A percentile compares a stretch with the other conserved stretches of the same genome.
These are phyloP conservation scores for Agrochola lota DNA, from an alignment of 2,888 invertebrate genomes.

Conservation along the genomic window DNA sequence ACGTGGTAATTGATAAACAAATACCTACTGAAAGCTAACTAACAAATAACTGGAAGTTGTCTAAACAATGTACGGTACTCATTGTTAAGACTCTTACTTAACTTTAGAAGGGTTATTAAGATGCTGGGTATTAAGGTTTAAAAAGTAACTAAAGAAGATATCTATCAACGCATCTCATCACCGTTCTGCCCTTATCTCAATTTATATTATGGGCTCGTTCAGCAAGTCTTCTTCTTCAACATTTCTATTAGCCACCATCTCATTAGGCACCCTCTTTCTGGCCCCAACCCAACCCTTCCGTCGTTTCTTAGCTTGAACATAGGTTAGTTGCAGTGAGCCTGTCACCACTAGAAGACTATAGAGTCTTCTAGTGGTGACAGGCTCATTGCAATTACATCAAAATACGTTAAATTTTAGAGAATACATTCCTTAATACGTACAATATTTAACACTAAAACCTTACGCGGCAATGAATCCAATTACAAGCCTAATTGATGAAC, in stretches of 20 bases:
- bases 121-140: too few species aligned
- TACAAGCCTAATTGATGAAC: slow-evolving; percentile 35
- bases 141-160: neutral
- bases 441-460: slow-evolving; percentile 1
- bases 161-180: neutral
- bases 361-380: neutral
- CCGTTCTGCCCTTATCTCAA: neutral
- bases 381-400: neutral
- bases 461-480: slow-evolving; percentile 28
- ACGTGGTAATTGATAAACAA: slow-evolving; percentile 18
- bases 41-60: slow-evolving; percentile 24
- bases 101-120: neutral
- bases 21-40: slow-evolving; percentile 5
- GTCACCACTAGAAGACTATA: too few species aligned
- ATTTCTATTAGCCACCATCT: neutral
- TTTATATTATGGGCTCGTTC: neutral
- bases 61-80: slow-evolving; percentile 18
- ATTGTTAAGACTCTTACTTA: neutral
- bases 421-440: neutral
- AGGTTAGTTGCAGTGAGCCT: too few species aligned
- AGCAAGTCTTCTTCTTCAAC: neutral
- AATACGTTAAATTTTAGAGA: neutral
- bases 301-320: neutral
- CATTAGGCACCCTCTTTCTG: neutral
- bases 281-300: neutral